Evolutionary conservation across 2,888 invertebrate species (phyloP), one percentile per base, ranked within the genome.

Genomic region (Antheraea yamamai): DNA sequence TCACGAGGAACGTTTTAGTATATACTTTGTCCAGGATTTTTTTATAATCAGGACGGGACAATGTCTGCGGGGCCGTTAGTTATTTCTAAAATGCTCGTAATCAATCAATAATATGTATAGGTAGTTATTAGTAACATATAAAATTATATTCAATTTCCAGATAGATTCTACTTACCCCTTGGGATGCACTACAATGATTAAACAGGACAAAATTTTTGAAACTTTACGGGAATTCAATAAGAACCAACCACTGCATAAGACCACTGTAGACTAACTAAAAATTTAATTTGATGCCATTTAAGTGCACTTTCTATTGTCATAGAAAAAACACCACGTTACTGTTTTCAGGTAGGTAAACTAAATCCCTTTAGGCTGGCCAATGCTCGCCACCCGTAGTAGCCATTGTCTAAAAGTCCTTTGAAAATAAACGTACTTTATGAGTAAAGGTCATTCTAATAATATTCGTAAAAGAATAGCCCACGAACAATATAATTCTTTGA

Each of bases 321-420:
- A 81, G 81, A 84, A 82, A 81, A 85, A 84, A 83, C 78, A 82
- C 82, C 82, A 83, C 80, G 81, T 74, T 82, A 75, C 78, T 76
- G 76, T 76, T 77, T 75, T 74, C 68, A 75, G 84, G 84, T 84
- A 82, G 82, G 79, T 79, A 84, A 81, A 77, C 79, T 71, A 77
- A 75, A 72, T 77, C 78, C 75, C 70, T 75, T 75, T 80, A 77
- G 77, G n/a, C 58, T 66, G 64, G 16, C 35, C 70, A 51, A 74
- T 70, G 74, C 18, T 55, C 70, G 70, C 35, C n/a, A 66, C 64
- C 18, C 30, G 64, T 66, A 58, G 71, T 74, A 58, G n/a, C 74
- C 70, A 74, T 74, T 74, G 71, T 74, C 35, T 74, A 74, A 47
- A 73, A 75, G 64, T 72, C 71, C n/a, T 68, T 71, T 58, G 23